Evolutionary conservation across 1,140 invertebrate species (phyloP), one percentile per base, ranked within the genome.

Genomic region (Coelopa frigida): DNA sequence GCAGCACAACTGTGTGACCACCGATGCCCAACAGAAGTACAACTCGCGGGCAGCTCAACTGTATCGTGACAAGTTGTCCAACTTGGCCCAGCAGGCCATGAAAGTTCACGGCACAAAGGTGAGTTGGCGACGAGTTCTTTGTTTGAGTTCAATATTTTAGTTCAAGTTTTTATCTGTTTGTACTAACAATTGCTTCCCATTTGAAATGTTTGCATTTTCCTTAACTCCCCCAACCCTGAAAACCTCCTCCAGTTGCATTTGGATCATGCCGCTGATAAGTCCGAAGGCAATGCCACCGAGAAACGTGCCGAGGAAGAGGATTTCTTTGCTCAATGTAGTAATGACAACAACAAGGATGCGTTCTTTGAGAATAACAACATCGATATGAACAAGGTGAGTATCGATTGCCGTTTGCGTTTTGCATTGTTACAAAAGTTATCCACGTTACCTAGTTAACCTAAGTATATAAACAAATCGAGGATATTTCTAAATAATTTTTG

Each of bases 11-110:
- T 89, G 90, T 65, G 81, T 79, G 26, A 89, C 87, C 29, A 84
- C 80, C 43, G 96, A 99, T 76, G 84, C 94, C 14, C 90, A 98
- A 54, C 91, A 95, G 69, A 99, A 99, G 65, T 99, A 99, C 70
- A 94, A 90, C 61, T 98, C 94, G 3, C 76, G 94, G 55, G 92
- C 93, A 31, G 96, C 96, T 5, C 83, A 87, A 61, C 71, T 95
- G 48, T 99, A 99, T 67, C 79, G 83, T 52, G 89, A 94, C 52
- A 94, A 94, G 72, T 68, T 97, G 40, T 68, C 79, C 48, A 73
- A 83, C 40, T 63, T 82, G 51, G 89, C 94, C 17, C 74, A 80
- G 41, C 85, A 94, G 64, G 89, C 93, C 12, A 89, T 96, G 80
- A 84, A 84, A 71, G 77, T 81, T 7, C 83, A 95, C 75, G 90